Evolutionary conservation across 2,888 invertebrate genomes (phyloP).

Genomic region (Microdon myrmicae): DNA sequence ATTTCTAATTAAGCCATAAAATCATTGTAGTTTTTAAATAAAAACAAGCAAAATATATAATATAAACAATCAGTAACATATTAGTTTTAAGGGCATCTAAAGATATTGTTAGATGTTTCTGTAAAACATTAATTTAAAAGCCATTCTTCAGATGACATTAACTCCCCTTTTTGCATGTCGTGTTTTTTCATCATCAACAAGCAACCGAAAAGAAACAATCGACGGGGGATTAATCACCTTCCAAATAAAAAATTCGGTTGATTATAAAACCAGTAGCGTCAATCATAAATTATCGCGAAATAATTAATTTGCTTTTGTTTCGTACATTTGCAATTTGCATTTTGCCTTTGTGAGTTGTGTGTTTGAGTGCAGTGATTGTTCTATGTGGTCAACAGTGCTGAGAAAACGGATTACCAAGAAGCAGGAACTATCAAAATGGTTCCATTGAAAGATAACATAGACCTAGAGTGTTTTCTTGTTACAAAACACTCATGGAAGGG

Average conservation of each 20-base stretch:
- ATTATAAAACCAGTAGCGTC: slow-evolving; percentile 12
- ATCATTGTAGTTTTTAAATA: slow-evolving; percentile 1
- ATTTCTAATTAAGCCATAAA: slow-evolving; percentile 24
- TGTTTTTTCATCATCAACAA: slow-evolving; percentile 28
- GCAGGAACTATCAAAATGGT: slow-evolving; percentile 56
- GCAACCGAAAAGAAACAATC: slow-evolving; percentile 32
- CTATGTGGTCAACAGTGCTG: slow-evolving; percentile 41
- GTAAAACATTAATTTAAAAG: slow-evolving; percentile 35
- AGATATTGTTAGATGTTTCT: no score
- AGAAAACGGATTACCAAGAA: slow-evolving; percentile 14
- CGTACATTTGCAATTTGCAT: neutral
- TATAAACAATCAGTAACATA: slow-evolving; percentile 3
- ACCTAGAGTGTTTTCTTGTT: slow-evolving; percentile 95
- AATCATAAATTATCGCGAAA: slow-evolving; percentile 14
- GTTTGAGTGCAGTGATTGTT: slow-evolving; percentile 26
- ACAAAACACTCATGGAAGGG: slow-evolving; percentile 99
- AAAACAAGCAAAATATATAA: slow-evolving; percentile 26
- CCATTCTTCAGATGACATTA: slow-evolving; percentile 38
- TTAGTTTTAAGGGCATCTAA: no score
- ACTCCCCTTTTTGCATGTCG: slow-evolving; percentile 49
- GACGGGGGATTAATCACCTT: slow-evolving; percentile 39
- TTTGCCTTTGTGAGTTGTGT: neutral
- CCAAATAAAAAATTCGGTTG: slow-evolving; percentile 27
- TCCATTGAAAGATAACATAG: slow-evolving; percentile 83
- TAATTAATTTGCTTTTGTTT: neutral